These are phyloP conservation scores for Biston betularia DNA, from an alignment of 2,888 invertebrate species.

Conservation along the genomic window DNA sequence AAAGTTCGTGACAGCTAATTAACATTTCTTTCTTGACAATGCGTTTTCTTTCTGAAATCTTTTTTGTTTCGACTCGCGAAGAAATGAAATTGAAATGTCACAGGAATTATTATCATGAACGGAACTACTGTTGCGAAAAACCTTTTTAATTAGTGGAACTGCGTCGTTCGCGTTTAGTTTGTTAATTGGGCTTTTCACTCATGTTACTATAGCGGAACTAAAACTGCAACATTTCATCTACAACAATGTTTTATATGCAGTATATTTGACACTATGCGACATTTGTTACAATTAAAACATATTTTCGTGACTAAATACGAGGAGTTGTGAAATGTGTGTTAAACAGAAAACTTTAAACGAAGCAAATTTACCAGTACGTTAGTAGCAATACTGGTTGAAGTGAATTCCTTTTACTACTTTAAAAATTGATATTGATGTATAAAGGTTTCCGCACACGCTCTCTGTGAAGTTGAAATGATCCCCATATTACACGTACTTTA, in stretches of 20 bases:
- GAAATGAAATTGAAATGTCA: conserved; percentile 54
- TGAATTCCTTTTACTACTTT: conserved; percentile 7
- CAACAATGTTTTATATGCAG: background rate
- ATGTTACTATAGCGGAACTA: conserved; percentile 27
- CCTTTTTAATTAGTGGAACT: conserved; percentile 52
- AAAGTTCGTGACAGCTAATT: conserved; percentile 60
- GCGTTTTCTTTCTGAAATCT: conserved; percentile 47
- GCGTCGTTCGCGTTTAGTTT: conserved; percentile 46
- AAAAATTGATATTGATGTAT: conserved; percentile 38
- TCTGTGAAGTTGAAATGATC: conserved; percentile 36
- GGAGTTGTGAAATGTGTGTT: background rate
- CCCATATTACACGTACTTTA: conserved; percentile 37
- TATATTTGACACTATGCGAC: background rate
- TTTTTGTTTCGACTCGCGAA: conserved; percentile 46
- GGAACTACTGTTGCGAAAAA: conserved; percentile 42
- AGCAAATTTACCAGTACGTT: background rate
- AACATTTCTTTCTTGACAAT: conserved; percentile 51
- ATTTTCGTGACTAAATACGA: background rate
- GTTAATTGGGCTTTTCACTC: conserved; percentile 50
- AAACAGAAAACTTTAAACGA: background rate
- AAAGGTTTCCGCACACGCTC: conserved; percentile 40
- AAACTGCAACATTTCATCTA: background rate
- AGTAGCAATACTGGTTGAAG: conserved; percentile 5
- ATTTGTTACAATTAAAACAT: too few species aligned
- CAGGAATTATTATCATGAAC: conserved; percentile 45